Base-by-base conservation (phyloP, 2,797 vertebrate genomes). In the Rhinatrema bivittatum region DNA sequence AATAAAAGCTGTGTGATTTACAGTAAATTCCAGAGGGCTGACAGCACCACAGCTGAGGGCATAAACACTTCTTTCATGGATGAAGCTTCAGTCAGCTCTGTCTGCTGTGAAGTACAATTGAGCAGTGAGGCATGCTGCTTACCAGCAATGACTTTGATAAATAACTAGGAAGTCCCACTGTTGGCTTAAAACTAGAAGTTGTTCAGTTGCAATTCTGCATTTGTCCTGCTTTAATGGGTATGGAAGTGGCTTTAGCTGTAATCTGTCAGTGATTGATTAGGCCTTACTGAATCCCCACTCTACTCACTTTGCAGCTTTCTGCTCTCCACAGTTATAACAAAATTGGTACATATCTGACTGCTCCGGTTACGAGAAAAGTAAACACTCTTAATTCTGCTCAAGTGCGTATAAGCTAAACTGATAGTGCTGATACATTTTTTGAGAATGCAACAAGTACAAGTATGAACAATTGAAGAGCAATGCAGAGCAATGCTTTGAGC, bases 1-100 rank as follows among this genome's bases (percentile, higher is more conserved):
- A 96, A 97, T 98, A 97, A 98, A 98, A 96, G 92, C 93, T 89
- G 90, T 93, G 90, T 98, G 95, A 98, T 98, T 98, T 98, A 97
- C 95, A 96, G 93, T 94, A 93, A 97, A 97, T 94, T 96, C 91
- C 89, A 91, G 85, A 87, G 89, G 91, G 91, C 90, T 96, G 93
- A 93, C 91, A 92, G 90, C 85, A 88, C 84, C 91, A 89, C 88
- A 94, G 94, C 91, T 92, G 89, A 96, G 91, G 93, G 91, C 91
- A 95, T 94, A 94, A 96, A 95, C 91, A 96, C 82, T 87, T 86
- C 87, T 93, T 92, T 94, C 94, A 93, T 82, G 84, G 83, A 80
- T 80, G 87, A 76, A 77, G 87, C 86, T 86, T 87, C 84, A 83
- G 85, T 93, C 84, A 80, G 79, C 78, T 89, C 83, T 82, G 87